Percentiles rank a stretch among this genome's conserved stretches.
Conservation (phyloP, 2,797 vertebrate genomes). For the Odontamblyopus lacepedii region DNA sequence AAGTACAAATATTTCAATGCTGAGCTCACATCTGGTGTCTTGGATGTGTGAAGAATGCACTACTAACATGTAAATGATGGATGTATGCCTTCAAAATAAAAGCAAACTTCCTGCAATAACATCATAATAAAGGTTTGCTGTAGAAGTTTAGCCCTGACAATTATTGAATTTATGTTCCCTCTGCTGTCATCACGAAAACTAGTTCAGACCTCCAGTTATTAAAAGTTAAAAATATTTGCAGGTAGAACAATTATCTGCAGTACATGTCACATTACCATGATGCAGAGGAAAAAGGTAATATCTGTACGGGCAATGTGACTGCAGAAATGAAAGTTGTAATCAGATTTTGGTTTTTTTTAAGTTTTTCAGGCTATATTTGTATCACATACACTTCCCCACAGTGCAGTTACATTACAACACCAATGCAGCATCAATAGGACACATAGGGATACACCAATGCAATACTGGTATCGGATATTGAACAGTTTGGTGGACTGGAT, state of each 20-base stretch:
- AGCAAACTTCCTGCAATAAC: constrained; percentile 25
- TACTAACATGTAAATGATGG: constrained; percentile 22
- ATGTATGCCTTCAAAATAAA: constrained; percentile 13
- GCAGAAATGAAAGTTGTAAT: background rate
- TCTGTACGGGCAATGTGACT: background rate
- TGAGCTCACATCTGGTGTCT: constrained; percentile 62
- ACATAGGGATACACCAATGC: background rate
- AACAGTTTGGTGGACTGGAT: no score
- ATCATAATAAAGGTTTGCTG: background rate
- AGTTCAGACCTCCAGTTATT: constrained; percentile 2
- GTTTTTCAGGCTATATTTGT: background rate
- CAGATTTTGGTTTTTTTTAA: constrained; percentile 2
- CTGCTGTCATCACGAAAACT: background rate
- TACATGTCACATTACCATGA: background rate
- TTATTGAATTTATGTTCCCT: constrained; percentile 5
- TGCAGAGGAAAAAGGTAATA: background rate
- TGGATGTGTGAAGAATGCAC: constrained; percentile 48
- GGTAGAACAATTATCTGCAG: background rate
- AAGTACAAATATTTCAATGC: constrained; percentile 51
- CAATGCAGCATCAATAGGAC: background rate
- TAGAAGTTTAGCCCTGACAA: background rate
- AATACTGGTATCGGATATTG: no score
- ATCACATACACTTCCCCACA: background rate
- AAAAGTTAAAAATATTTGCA: constrained; percentile 12
- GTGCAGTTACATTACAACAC: constrained; percentile 3